A percentile compares a stretch with the other conserved stretches of the same genome.
Evolutionary conservation across 1,140 invertebrate genomes (phyloP).

Genomic region (Cotesia chilonis): DNA sequence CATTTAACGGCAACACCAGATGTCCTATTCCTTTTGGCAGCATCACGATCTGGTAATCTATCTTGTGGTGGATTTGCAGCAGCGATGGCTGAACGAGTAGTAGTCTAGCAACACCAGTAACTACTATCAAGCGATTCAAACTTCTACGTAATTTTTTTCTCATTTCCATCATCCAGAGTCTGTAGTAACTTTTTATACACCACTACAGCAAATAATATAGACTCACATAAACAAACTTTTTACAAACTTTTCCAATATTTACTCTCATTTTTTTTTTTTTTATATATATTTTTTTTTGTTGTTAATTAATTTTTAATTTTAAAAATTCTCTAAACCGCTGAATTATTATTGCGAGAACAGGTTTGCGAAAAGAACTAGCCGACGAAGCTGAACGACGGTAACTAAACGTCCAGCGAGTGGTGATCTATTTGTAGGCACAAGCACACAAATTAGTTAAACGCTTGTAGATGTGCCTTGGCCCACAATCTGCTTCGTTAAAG

Average conservation of each 20-base stretch:
- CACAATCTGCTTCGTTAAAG: slow-evolving; percentile 21
- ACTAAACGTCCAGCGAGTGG: slow-evolving; percentile 28
- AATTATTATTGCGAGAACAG: too few species aligned
- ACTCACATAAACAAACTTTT: too few species aligned
- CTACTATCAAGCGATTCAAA: too few species aligned
- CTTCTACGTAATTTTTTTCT: too few species aligned
- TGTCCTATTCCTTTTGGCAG: slow-evolving; percentile 38
- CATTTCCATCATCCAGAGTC: too few species aligned
- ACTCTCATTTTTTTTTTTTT: too few species aligned
- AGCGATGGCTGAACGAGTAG: neutral
- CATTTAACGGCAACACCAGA: slow-evolving; percentile 42
- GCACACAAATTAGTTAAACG: slow-evolving; percentile 8
- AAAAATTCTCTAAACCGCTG: too few species aligned
- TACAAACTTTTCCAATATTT: too few species aligned
- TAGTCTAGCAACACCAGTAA: neutral
- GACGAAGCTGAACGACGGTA: slow-evolving; percentile 7
- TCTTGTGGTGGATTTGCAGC: slow-evolving; percentile 25
- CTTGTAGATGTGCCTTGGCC: slow-evolving; percentile 15
- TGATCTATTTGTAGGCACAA: slow-evolving; percentile 26
- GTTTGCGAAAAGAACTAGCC: slow-evolving; percentile 17
- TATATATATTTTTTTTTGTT: too few species aligned
- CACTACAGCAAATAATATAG: too few species aligned
- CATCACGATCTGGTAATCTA: slow-evolving; percentile 32
- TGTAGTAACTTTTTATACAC: too few species aligned
- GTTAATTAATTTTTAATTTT: too few species aligned